phyloP scores from a whole-genome alignment of 2,888 invertebrate species.

The Drosophila mimica region DNA sequence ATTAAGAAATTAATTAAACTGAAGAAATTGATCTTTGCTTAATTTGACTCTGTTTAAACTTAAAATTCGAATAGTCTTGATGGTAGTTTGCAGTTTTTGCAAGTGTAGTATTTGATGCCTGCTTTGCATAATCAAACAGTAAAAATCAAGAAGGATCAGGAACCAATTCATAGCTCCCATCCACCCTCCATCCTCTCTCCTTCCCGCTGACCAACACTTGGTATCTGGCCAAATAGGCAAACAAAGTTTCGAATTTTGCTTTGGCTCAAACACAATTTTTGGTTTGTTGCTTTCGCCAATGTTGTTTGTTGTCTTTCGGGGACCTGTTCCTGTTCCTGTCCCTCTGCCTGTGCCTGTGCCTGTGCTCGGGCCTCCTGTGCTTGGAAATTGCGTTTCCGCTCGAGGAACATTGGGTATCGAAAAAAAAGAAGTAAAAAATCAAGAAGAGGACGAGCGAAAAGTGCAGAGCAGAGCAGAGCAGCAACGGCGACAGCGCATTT shows the following conservation, averaged over 20 bases:
- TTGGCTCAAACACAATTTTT: conserved; percentile 76
- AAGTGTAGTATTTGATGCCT: conserved; percentile 13
- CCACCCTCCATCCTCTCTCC: not conserved
- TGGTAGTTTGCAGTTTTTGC: not conserved
- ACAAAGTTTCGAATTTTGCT: conserved; percentile 56
- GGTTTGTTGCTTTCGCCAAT: conserved; percentile 62
- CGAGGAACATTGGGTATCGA: conserved; percentile 38
- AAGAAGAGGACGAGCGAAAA: conserved; percentile 25
- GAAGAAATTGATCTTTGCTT: rapidly evolving
- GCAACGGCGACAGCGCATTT: conserved; percentile 56
- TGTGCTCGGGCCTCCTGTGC: conserved; percentile 20
- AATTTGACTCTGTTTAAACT: not conserved
- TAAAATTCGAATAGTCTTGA: not conserved
- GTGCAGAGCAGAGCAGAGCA: conserved; percentile 15
- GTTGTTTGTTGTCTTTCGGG: conserved; percentile 74
- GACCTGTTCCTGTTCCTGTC: not conserved
- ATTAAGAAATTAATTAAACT: not conserved
- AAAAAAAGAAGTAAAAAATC: conserved; percentile 10
- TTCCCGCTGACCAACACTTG: conserved; percentile 3
- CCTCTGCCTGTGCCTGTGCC: not conserved
- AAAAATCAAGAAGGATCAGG: conserved; percentile 49
- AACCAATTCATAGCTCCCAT: conserved; percentile 16
- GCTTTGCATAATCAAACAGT: conserved; percentile 72
- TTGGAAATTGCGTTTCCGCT: conserved; percentile 77
- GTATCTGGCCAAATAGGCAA: conserved; percentile 28